Conservation (phyloP, 2,797 vertebrate species). For the Poecile montanus region DNA sequence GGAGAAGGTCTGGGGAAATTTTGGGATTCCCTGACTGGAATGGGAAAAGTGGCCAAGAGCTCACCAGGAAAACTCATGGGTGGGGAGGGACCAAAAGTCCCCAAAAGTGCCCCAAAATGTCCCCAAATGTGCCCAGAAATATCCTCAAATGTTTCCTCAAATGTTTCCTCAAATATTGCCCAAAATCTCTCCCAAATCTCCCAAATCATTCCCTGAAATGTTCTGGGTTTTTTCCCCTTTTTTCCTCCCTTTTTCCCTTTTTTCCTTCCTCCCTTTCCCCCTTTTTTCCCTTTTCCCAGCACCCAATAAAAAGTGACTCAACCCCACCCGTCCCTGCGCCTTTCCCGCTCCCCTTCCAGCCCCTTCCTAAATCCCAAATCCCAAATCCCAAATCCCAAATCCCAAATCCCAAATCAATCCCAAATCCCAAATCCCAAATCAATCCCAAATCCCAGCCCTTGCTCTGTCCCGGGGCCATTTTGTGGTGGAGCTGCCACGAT, state of each 20-base stretch:
- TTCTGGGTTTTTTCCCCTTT: neutral
- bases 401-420: neutral
- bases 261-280: neutral
- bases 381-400: neutral
- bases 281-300: neutral
- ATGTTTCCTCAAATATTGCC: neutral
- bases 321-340: neutral
- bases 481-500: too few relatives aligned
- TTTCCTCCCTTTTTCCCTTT: too few relatives aligned
- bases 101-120: neutral
- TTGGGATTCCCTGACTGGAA: fast-evolving
- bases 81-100: neutral
- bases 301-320: neutral
- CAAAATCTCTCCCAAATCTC: neutral
- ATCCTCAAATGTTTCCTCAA: neutral
- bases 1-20: neutral
- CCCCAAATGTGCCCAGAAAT: neutral
- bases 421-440: neutral
- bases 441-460: neutral
- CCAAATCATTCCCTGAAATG: too few relatives aligned
- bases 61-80: neutral
- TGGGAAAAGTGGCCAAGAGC: neutral
- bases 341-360: neutral
- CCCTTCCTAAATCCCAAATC: neutral
- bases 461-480: too few relatives aligned